Conservation (phyloP, 2,888 invertebrate genomes). For the Ophion obscuratus region DNA sequence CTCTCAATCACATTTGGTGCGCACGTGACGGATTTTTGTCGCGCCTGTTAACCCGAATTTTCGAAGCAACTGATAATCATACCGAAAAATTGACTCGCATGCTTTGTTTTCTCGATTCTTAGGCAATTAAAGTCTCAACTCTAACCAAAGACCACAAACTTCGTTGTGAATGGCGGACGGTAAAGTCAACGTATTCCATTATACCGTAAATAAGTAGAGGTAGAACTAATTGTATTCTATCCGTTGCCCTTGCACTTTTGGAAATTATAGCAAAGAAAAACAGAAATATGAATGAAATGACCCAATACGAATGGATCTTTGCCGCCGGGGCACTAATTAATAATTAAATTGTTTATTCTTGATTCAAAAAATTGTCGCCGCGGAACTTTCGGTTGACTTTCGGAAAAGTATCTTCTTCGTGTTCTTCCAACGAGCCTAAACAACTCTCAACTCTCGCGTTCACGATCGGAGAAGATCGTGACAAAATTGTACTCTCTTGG, state of each 20-base stretch:
- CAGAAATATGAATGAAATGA: conserved; percentile 2
- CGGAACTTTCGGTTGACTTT: no score
- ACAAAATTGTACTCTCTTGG: no score
- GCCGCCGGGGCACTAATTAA: not conserved
- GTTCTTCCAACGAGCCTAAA: no score
- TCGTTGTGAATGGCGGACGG: conserved; percentile 73
- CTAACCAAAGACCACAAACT: conserved; percentile 73
- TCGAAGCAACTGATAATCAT: conserved; percentile 30
- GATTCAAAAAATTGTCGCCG: not conserved
- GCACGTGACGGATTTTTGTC: conserved; percentile 17
- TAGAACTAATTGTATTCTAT: conserved; percentile 28
- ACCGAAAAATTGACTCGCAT: conserved; percentile 56
- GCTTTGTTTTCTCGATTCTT: conserved; percentile 70
- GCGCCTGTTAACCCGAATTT: not conserved
- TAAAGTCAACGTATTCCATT: conserved; percentile 69
- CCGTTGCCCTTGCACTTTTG: conserved; percentile 21
- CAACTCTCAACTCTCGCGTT: no score
- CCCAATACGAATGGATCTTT: not conserved
- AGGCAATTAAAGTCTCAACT: conserved; percentile 78
- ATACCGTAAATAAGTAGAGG: conserved; percentile 48
- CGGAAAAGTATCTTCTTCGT: not conserved
- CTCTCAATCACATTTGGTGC: not conserved
- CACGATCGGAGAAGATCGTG: no score
- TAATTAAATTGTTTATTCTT: not conserved
- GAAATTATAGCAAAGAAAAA: conserved; percentile 19